Conservation (phyloP, 2,797 vertebrate genomes). For the Kryptopterus vitreolus region DNA sequence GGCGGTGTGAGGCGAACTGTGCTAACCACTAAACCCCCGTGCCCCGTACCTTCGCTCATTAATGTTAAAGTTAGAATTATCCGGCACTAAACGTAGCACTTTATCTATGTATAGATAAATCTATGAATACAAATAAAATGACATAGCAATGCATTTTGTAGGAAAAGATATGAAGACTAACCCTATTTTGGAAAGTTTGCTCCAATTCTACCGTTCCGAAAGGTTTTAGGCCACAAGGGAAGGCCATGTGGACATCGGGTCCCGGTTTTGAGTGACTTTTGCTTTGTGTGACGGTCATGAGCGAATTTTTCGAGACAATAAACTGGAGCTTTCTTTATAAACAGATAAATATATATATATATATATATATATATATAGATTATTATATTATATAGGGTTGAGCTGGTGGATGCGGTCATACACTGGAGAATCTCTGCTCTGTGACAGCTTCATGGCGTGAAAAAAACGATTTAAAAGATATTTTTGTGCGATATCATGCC, state of each 20-base stretch:
- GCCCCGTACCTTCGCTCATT: no score
- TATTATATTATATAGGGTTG: not conserved
- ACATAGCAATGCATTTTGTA: not conserved
- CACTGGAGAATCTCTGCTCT: not conserved
- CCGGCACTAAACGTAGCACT: no score
- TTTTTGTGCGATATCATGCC: not conserved
- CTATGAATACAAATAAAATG: no score
- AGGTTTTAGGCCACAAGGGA: not conserved
- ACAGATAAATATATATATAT: not conserved
- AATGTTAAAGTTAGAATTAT: no score
- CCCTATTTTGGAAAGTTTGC: not conserved
- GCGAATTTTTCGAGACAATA: not conserved
- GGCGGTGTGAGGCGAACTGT: no score
- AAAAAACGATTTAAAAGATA: constrained; percentile 3
- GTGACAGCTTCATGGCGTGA: not conserved
- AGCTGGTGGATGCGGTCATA: not conserved
- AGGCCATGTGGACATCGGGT: no score
- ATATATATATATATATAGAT: not conserved
- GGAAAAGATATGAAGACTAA: not conserved
- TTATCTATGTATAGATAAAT: no score
- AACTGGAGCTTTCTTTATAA: not conserved
- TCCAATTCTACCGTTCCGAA: not conserved
- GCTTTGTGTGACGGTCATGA: not conserved
- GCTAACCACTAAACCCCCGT: no score
- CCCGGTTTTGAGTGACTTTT: not conserved